Evolutionary conservation across 1,140 invertebrate genomes (phyloP).

Genomic region (Pomacea maculata): DNA sequence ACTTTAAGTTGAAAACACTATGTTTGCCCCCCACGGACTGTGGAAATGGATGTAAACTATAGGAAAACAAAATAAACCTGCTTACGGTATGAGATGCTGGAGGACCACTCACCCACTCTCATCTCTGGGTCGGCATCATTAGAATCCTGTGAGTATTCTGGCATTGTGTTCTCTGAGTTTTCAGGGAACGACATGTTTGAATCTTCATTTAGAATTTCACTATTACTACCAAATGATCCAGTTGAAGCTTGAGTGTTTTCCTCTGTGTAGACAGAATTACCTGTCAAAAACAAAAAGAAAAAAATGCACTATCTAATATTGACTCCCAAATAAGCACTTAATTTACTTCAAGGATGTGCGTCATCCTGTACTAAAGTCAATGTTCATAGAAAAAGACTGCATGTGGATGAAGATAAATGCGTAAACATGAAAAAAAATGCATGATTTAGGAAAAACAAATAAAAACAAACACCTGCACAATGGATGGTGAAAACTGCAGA

Average conservation of each 20-base stretch:
- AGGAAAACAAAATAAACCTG: not conserved
- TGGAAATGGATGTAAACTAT: not conserved
- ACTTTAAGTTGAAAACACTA: not conserved
- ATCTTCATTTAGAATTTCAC: slow-evolving; percentile 42
- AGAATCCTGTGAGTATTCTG: slow-evolving; percentile 45
- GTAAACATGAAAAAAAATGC: too few relatives aligned
- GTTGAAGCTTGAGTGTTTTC: slow-evolving; percentile 42
- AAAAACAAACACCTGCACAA: too few relatives aligned
- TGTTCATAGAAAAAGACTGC: too few relatives aligned
- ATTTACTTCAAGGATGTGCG: too few relatives aligned
- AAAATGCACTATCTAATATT: not conserved
- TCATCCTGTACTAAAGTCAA: too few relatives aligned
- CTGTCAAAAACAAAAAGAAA: slow-evolving; percentile 21
- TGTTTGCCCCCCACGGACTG: not conserved
- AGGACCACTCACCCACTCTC: slow-evolving; percentile 36
- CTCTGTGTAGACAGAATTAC: slow-evolving; percentile 38
- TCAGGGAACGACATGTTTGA: slow-evolving; percentile 49
- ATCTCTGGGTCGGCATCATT: slow-evolving; percentile 43
- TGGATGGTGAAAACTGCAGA: too few relatives aligned
- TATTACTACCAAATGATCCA: slow-evolving; percentile 36
- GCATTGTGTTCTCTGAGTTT: slow-evolving; percentile 32
- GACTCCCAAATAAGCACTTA: too few relatives aligned
- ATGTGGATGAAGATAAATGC: too few relatives aligned
- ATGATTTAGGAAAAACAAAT: too few relatives aligned
- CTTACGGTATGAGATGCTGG: too few relatives aligned